Percentiles rank a stretch among this genome's conserved stretches.
Evolutionary conservation across 1,140 invertebrate genomes (phyloP).

Genomic region (Belonocnema kinseyi): DNA sequence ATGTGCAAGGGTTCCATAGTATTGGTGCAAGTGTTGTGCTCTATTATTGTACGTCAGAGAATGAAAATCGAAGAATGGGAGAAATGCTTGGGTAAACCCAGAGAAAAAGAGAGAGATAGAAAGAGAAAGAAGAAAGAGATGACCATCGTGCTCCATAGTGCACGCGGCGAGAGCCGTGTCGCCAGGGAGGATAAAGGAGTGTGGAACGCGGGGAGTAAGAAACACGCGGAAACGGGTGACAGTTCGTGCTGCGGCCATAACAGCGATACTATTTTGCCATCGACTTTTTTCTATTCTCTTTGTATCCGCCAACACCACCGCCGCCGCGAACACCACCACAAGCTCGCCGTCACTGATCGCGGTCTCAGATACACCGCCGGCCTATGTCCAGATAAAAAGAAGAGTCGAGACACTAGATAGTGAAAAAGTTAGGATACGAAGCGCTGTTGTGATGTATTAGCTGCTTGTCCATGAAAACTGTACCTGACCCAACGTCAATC

Average conservation of each 20-base stretch:
- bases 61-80: conserved; percentile 41
- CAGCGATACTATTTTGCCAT: conserved; percentile 71
- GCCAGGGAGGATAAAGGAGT: conserved; percentile 65
- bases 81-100: conserved; percentile 43
- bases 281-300: conserved; percentile 56
- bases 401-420: conserved; percentile 50
- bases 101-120: conserved; percentile 33
- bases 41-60: conserved; percentile 32
- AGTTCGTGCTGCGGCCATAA: conserved; percentile 70
- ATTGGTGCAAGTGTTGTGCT: conserved; percentile 5
- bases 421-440: conserved; percentile 40
- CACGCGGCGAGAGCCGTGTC: conserved; percentile 54
- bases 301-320: conserved; percentile 44
- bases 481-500: conserved; percentile 49
- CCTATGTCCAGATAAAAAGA: conserved; percentile 60
- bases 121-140: conserved; percentile 28
- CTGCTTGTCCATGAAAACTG: conserved; percentile 33
- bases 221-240: conserved; percentile 74
- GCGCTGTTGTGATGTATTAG: conserved; percentile 38
- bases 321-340: conserved; percentile 53
- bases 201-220: conserved; percentile 68
- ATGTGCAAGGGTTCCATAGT: not conserved
- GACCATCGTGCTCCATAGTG: conserved; percentile 41
- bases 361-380: conserved; percentile 60
- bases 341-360: conserved; percentile 63